Evolutionary conservation across 2,888 invertebrate genomes (phyloP).

Genomic region (Cephus pulcher): DNA sequence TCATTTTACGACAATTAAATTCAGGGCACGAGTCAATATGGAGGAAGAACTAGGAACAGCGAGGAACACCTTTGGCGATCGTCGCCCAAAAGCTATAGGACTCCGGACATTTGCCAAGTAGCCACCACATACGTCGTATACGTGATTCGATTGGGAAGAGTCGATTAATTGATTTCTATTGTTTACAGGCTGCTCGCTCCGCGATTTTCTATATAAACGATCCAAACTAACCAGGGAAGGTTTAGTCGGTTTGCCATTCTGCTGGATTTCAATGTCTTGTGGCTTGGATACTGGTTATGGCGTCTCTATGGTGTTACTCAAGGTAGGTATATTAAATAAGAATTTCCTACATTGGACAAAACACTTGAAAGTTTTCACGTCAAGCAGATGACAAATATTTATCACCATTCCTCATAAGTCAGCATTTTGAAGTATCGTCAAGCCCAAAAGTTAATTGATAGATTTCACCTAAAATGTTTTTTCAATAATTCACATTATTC

Average conservation of each 20-base stretch:
- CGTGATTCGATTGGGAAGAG: constrained; percentile 43
- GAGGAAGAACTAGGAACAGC: not conserved
- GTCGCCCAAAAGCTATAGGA: not conserved
- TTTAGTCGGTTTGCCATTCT: constrained; percentile 10
- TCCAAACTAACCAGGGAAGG: not conserved
- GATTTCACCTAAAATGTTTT: not conserved
- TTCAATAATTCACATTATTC: not conserved
- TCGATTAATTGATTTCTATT: constrained; percentile 27
- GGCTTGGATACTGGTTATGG: constrained; percentile 3
- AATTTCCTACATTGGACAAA: not conserved
- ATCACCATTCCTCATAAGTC: not conserved
- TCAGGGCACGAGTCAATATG: not conserved
- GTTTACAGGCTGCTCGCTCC: not conserved
- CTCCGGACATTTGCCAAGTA: constrained; percentile 26
- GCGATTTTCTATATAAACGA: constrained; percentile 4
- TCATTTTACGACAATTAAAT: not conserved
- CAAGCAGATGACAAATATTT: not conserved
- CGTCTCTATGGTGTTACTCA: not conserved
- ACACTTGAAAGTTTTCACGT: not conserved
- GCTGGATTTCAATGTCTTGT: not conserved
- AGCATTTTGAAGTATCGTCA: not conserved
- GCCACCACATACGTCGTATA: constrained; percentile 32
- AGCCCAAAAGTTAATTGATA: not conserved
- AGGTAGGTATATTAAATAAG: not conserved
- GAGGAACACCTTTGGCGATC: constrained; percentile 3